Evolutionary conservation across 2,113 vertebrate genomes (phyloP).

Genomic region (Heliornis fulica): DNA sequence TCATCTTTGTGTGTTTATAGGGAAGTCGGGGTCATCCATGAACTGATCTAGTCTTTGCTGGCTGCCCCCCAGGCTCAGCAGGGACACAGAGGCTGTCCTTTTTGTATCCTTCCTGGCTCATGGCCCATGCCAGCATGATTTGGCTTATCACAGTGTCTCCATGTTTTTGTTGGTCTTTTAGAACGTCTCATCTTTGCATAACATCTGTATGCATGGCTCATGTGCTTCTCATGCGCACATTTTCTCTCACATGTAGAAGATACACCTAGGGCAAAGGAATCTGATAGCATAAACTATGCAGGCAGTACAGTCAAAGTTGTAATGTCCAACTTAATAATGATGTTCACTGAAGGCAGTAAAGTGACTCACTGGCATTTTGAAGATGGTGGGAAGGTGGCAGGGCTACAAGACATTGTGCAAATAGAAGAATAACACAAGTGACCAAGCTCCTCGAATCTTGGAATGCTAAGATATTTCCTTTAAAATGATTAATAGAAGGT

Average conservation of each 20-base stretch:
- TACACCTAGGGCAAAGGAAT: not conserved
- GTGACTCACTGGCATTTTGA: not conserved
- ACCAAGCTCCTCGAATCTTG: not conserved
- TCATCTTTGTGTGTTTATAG: not conserved
- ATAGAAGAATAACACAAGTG: not conserved
- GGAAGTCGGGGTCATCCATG: not conserved
- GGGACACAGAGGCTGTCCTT: not conserved
- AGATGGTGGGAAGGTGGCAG: not conserved
- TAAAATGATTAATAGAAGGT: not conserved
- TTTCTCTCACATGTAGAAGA: not conserved
- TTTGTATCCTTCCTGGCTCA: not conserved
- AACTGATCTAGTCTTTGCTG: not conserved
- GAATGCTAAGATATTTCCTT: not conserved
- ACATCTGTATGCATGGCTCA: fast-evolving
- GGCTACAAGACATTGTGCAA: not conserved
- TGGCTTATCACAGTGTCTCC: fast-evolving
- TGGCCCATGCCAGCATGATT: not conserved
- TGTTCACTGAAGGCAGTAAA: not conserved
- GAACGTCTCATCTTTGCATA: fast-evolving
- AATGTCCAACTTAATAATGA: not conserved
- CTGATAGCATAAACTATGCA: not conserved
- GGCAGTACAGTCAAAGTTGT: not conserved
- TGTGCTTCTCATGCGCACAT: not conserved
- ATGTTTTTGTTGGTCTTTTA: not conserved
- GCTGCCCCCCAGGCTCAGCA: not conserved